Evolutionary conservation across 1,140 invertebrate species (phyloP), one percentile per base, ranked within the genome.

Genomic region (Branchinecta lindahli): DNA sequence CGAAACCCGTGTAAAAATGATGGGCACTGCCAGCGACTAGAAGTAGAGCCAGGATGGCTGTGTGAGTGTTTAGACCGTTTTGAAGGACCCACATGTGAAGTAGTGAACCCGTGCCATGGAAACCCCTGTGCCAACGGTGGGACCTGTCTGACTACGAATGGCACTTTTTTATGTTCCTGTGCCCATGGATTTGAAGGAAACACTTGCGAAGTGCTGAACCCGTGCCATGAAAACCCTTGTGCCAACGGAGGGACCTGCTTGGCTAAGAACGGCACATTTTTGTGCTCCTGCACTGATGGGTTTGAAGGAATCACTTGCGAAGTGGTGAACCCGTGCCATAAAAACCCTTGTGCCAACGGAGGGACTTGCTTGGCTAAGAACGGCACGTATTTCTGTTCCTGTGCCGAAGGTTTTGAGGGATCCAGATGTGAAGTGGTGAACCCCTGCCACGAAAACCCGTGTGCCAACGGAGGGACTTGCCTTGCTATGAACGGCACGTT

Each of bases 101-200:
- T 61, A 4, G 52, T 6, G 12, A 61, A 96, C 78, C 91, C 89
- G 4, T 96, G 94, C 77, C 80, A 83, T 21, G 87, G 90, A 74
- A 82, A 83, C 18, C 91, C 92, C 0, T 96, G 94, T 78, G 80
- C 83, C 8, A 88, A 92, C 78, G 89, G 88, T 44, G 91, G 85
- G 66, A 87, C 83, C 18, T 96, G 94, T 79, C 82, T 85, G 70
- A 84, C 5, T 77, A 75, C 46, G 21, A 70, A 45, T 73, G 81
- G 79, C 68, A 84, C 79, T 12, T 69, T 70, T 66, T 52, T 45
- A 8, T 76, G 75, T 70, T 72, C 75, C 18, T 77, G 76, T 67
- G 70, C 71, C 21, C 73, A 76, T 68, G 77, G 77, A 18, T 78
- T 71, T 71, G 75, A 74, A 66, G 77, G 77, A 8, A 69, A 71